phyloP scores from a whole-genome alignment of 2,888 invertebrate genomes.

The Drosophila aldrichi region DNA sequence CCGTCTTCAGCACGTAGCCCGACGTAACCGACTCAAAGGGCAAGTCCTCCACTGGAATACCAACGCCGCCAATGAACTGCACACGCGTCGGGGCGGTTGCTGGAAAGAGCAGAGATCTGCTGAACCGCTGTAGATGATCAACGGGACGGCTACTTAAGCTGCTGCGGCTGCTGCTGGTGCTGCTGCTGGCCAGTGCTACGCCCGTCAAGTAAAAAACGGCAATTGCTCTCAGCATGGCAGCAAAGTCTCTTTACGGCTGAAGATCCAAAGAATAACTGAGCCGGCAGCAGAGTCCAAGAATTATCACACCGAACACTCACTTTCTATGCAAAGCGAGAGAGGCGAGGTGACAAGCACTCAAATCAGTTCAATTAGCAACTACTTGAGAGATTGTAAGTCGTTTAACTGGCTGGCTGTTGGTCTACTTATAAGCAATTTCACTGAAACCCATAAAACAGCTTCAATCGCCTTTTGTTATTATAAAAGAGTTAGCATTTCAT shows the following conservation, averaged over 20 bases:
- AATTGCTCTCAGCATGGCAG: constrained; percentile 24
- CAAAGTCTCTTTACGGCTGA: constrained; percentile 18
- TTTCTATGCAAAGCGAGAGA: constrained; percentile 34
- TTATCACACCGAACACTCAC: constrained; percentile 40
- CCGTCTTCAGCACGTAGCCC: constrained; percentile 83
- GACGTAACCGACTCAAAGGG: constrained; percentile 82
- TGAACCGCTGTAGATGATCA: constrained; percentile 47
- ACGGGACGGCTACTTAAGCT: constrained; percentile 1
- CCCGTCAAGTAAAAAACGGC: neutral
- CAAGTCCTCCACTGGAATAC: constrained; percentile 82
- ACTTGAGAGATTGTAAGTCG: constrained; percentile 42
- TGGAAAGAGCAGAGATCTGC: constrained; percentile 78
- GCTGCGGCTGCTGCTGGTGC: too few species aligned
- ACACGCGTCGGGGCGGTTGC: constrained; percentile 83
- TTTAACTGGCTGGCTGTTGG: constrained; percentile 21
- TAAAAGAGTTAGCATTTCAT: constrained; percentile 24
- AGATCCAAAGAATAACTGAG: constrained; percentile 52
- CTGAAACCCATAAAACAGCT: constrained; percentile 35
- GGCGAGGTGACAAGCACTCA: constrained; percentile 4
- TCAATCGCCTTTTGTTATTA: constrained; percentile 34
- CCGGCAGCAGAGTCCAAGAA: neutral
- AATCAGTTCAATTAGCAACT: constrained; percentile 66
- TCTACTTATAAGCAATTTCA: constrained; percentile 57
- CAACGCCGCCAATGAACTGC: constrained; percentile 84
- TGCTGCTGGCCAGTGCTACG: constrained; percentile 9